Base-by-base conservation (phyloP, 2,113 vertebrate species). In the Xyliphius kryptos region DNA sequence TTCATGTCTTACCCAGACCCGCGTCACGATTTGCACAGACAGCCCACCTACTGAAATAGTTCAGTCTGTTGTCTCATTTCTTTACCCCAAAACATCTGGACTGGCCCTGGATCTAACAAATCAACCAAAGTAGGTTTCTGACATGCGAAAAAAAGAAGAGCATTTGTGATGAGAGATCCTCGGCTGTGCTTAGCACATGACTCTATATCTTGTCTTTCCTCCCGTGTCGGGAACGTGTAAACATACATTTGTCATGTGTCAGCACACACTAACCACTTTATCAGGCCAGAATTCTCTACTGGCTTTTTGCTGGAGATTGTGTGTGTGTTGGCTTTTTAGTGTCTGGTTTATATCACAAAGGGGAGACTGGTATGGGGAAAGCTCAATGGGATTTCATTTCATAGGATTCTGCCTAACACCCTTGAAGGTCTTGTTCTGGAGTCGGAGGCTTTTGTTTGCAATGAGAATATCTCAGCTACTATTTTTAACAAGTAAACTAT, bases 121-220 rank as follows among this genome's bases (percentile, higher is more conserved):
- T 77, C 75, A 76, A 74, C 71, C 77, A 74, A 76, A 79, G 75
- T 72, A 57, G 66, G 66, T 77, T 79, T 79, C 77, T 79, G 77
- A 79, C 77, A 70, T 53, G 62, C 46, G 22, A 66, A 66, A 48
- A 62, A 56, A 59, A 70, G 70, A 51, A 58, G 8, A 54, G 26
- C 54, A 48, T 59, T 61, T 59, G 70, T 53, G 50, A 58, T 56
- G 54, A 60, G 61, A 73, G 67, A 53, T 56, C 32, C 52, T 68
- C 40, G 40, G 38, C 61, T 16, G 69, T 9, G 69, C 63, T 26
- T n/a, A 13, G n/a, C 55, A 74, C 67, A 61, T 47, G 76, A 61
- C 70, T 62, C 67, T 77, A 60, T 70, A 63, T 21, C 61, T 72
- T 59, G 51, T 49, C 73, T 74, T 56, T 16, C 2, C 60, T 17